Percentiles rank a stretch among this genome's conserved stretches.
phyloP scores from a whole-genome alignment of 2,797 vertebrate genomes.

The Heteromormyrus szaboi region DNA sequence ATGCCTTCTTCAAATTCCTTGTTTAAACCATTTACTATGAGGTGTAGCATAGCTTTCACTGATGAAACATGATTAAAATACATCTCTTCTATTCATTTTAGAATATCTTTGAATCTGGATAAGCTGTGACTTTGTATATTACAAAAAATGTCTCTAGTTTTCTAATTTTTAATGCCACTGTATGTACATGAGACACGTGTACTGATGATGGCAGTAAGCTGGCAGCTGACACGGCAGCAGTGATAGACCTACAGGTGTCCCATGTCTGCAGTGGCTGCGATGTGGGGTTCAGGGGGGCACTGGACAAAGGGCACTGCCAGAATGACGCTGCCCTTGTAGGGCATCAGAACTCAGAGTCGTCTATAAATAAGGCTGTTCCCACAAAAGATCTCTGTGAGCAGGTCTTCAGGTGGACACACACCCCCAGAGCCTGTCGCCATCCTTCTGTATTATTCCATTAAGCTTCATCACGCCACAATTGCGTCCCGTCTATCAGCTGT shows the following conservation, averaged over 20 bases:
- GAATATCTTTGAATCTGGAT: neutral
- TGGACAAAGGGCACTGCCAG: neutral
- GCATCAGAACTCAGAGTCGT: neutral
- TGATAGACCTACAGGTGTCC: neutral
- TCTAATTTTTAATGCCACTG: neutral
- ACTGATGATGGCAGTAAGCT: neutral
- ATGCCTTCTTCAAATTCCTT: neutral
- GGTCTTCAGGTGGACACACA: neutral
- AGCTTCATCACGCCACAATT: neutral
- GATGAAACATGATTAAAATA: neutral
- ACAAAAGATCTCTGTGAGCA: neutral
- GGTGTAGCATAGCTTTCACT: neutral
- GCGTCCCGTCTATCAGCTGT: conserved; percentile 13
- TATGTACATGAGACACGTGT: neutral
- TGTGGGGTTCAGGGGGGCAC: too few relatives aligned
- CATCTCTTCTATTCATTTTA: neutral
- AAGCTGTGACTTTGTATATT: neutral
- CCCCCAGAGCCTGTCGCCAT: neutral
- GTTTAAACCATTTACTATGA: neutral
- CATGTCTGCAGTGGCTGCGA: neutral
- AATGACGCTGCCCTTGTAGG: neutral
- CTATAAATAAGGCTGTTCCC: neutral
- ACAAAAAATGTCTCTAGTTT: neutral
- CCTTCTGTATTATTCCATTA: conserved; percentile 12
- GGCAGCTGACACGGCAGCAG: neutral